Conservation (phyloP, 2,888 invertebrate genomes). For the Lithophane semibrunnea region DNA sequence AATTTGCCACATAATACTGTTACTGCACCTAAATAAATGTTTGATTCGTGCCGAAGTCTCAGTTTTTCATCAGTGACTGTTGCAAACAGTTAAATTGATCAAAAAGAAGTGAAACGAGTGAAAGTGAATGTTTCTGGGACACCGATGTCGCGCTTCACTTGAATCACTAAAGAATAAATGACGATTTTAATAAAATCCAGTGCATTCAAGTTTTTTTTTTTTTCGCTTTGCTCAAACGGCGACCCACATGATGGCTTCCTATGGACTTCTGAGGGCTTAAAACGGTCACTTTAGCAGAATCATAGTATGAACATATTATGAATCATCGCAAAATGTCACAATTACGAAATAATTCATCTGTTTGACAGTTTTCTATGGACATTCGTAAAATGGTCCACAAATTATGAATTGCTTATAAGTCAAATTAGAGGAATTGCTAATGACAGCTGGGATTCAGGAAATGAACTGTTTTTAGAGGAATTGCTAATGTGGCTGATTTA, state of each 20-base stretch:
- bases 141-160: constrained; percentile 70
- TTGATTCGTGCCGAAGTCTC: constrained; percentile 24
- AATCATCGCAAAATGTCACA: too few relatives aligned
- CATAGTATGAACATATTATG: too few relatives aligned
- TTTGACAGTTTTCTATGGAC: too few relatives aligned
- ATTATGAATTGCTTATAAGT: too few relatives aligned
- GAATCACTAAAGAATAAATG: constrained; percentile 20
- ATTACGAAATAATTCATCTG: too few relatives aligned
- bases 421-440: too few relatives aligned
- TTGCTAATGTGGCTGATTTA: too few relatives aligned
- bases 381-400: too few relatives aligned
- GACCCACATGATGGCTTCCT: neutral
- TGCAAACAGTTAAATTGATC: constrained; percentile 39
- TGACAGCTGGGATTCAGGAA: too few relatives aligned
- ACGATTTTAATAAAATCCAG: neutral
- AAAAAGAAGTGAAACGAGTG: constrained; percentile 70
- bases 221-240: neutral
- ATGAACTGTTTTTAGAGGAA: too few relatives aligned
- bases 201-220: neutral
- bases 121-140: constrained; percentile 75
- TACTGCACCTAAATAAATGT: constrained; percentile 16
- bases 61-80: constrained; percentile 30
- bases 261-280: neutral
- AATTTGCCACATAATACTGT: constrained; percentile 20
- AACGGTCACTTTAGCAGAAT: too few relatives aligned